phyloP scores from a whole-genome alignment of 2,113 vertebrate species.

The Myodes glareolus region DNA sequence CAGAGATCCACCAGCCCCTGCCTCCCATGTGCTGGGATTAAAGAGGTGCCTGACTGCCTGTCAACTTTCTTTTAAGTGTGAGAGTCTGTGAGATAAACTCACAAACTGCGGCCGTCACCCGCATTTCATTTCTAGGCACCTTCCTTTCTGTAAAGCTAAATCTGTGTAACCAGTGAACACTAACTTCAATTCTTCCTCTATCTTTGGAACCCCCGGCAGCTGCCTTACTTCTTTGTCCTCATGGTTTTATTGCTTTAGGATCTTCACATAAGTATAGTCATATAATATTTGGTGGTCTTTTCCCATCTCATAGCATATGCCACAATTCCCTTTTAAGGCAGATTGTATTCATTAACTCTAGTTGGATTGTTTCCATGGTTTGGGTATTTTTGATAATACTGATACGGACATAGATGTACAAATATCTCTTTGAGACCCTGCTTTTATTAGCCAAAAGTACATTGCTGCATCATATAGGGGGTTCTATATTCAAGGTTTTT shows the following conservation, averaged over 20 bases:
- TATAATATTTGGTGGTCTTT: neutral
- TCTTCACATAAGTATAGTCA: neutral
- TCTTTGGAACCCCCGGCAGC: neutral
- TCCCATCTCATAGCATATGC: neutral
- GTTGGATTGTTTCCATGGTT: neutral
- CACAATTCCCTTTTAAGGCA: neutral
- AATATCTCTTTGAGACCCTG: neutral
- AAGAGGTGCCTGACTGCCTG: neutral
- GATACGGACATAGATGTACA: neutral
- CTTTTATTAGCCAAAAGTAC: neutral
- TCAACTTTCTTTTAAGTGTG: neutral
- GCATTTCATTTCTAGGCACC: neutral
- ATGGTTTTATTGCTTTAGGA: neutral
- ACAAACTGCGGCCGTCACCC: neutral
- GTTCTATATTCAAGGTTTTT: neutral
- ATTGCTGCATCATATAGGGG: neutral
- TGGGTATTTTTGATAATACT: neutral
- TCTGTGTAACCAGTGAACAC: neutral
- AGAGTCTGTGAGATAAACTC: neutral
- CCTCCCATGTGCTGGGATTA: neutral
- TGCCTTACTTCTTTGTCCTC: neutral
- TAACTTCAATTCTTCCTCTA: neutral
- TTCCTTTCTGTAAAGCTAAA: neutral
- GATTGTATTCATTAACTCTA: too few species aligned
- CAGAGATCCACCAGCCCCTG: neutral